Base-by-base conservation (phyloP, 2,888 invertebrate species). In the Leucania comma region DNA sequence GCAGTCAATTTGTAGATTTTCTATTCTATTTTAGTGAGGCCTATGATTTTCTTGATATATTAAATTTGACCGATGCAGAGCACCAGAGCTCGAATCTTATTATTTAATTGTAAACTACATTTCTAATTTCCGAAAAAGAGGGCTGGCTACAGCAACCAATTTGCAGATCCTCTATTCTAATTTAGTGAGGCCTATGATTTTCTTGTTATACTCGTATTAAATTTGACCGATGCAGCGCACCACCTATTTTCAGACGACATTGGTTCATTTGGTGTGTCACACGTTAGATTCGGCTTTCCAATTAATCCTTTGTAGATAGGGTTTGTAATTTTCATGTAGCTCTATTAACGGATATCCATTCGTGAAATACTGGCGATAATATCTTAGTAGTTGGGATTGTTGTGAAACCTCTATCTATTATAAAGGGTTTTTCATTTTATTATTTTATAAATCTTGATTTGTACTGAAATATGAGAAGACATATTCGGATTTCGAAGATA, bases 251-350 rank as follows among this genome's bases (percentile, higher is more conserved):
- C 26, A 32, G 20, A 20, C 8, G 12, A n/a, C 42, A 24, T 17
- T 26, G 9, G 8, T 73, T 72, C 48, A 51, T 42, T 62, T 22
- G 24, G 32, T 20, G n/a, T 42, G 5, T 20, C 4, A 14, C 46
- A 24, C 38, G 54, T 14, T 24, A 17, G 56, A 32, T 61, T 57
- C 22, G 22, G 75, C 32, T 46, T 35, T 56, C 26, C 22, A 64
- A 74, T 79, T 60, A 66, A 48, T 51, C 75, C 80, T 76, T 75
- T 76, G 58, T 50, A 72, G 75, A 78, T 74, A 78, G 35, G 8
- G 29, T 38, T 59, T 63, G 72, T 64, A 79, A 73, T 78, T 78
- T 78, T 63, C 62, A 57, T 22, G 74, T 48, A 26, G 42, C 6
- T 12, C 54, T 42, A 73, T 79, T 79, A 65, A 26, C 22, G 56